Evolutionary conservation across 2,113 vertebrate genomes (phyloP), one percentile per base, ranked within the genome.

Genomic region (Tragulus kanchil): DNA sequence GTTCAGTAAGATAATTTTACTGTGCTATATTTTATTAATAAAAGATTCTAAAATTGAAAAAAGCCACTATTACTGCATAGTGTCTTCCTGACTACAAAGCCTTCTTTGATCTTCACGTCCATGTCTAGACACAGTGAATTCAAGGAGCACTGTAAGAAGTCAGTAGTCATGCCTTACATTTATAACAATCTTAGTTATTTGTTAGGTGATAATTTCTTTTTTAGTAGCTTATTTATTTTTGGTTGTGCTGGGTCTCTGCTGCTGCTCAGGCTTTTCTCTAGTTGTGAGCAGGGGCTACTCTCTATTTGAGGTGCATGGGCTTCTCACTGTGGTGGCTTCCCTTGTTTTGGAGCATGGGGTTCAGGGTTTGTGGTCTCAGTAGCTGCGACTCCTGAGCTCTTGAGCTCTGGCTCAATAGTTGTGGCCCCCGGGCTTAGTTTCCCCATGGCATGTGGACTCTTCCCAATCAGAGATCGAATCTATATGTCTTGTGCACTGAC

Each of bases 31-130:
- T 90, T 93, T 65, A 89, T 62, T 81, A 85, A 8, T 85, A 90
- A 94, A 75, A 89, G 45, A 61, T 52, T 83, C 26, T 83, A 56
- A 94, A 96, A 71, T 84, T 69, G 64, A 94, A 73, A 62, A 42
- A 56, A 48, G 26, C 16, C 4, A 50, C 26, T 75, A 12, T 65
- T n/a, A 50, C 15, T 45, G 26, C 67, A 59, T 26, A 64, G 64
- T 42, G 19, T 81, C 73, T 58, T 92, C 52, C 58, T 77, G 58
- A 73, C 77, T 59, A 36, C 45, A 42, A 13, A 89, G 65, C 11
- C 16, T 67, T 67, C 45, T 58, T 26, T 69, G 52, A 21, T 36
- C 26, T 94, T 84, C 23, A 26, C 16, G 64, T 77, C 26, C 54
- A 16, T 58, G 4, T 77, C 4, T n/a, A 19, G 59, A 62, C 61